phyloP scores from a whole-genome alignment of 2,797 vertebrate species.

The Ctenopoma kingsleyae region DNA sequence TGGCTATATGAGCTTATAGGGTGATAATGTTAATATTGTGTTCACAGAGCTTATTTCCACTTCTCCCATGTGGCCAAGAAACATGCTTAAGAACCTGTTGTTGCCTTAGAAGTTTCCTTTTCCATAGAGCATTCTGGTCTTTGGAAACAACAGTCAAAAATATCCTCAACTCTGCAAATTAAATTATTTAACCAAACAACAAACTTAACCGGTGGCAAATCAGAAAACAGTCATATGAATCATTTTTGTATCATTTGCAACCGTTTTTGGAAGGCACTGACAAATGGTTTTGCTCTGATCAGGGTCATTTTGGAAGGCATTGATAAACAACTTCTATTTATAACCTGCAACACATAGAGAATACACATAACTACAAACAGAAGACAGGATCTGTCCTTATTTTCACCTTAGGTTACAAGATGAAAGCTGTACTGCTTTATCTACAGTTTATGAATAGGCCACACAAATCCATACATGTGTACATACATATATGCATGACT shows the following conservation, averaged over 20 bases:
- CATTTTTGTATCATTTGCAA: background rate
- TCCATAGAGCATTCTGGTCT: background rate
- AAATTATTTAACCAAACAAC: background rate
- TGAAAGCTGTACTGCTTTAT: background rate
- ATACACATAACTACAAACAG: background rate
- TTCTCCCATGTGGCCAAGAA: background rate
- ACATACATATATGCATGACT: background rate
- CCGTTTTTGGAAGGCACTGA: background rate
- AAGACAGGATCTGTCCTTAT: background rate
- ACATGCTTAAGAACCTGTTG: background rate
- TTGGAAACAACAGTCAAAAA: background rate
- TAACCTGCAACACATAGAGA: background rate
- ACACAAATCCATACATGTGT: background rate
- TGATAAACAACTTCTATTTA: background rate
- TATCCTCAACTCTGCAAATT: background rate
- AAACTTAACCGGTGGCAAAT: background rate
- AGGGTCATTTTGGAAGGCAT: background rate
- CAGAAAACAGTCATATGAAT: background rate
- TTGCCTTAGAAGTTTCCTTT: background rate
- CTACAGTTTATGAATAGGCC: background rate
- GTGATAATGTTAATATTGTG: background rate
- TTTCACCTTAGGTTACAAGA: background rate
- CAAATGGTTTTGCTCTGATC: background rate
- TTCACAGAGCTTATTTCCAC: background rate
- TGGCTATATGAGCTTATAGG: background rate